Base-by-base conservation (phyloP, 2,113 vertebrate species). In the Orcinus orca region DNA sequence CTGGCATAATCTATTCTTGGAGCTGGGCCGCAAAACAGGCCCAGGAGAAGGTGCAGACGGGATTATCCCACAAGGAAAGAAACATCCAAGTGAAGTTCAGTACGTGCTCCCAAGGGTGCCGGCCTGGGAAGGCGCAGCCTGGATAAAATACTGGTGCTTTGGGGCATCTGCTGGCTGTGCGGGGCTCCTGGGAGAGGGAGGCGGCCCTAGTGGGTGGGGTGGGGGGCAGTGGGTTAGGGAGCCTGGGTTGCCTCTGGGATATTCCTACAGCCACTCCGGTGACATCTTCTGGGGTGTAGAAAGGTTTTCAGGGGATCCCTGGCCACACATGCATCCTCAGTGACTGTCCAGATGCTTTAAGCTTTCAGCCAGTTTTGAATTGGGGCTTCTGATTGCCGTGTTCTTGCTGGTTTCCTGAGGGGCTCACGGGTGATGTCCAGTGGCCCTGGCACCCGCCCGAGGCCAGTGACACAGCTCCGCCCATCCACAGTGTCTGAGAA, bases 61-160 rank as follows among this genome's bases (percentile, higher is more conserved):
- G 4, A 1, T 29, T 21, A 17, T 31, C 68, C 36, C 3, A 20
- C 10, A 47, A 67, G 73, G 62, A 41, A 5, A 68, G 73, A 36
- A 12, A 15, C 21, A 5, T 3, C 77, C 1, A 9, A 1, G 2
- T 2, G 47, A 31, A 8, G 6, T 0, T 8, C 9, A 8, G 21
- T 18, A 0, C 1, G 33, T 23, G 29, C 20, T 10, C 36, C 17
- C 6, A 15, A 3, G 15, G 76, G 23, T 2, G 18, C 8, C 3
- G 7, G 74, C 50, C 26, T 4, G 1, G 31, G 20, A 38, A 5
- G 8, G 38, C 5, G 1, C 33, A 3, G 0, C 14, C 3, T 11
- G 44, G 26, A 20, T 0, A 3, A 6, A 6, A 31, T 1, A 4
- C 21, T 3, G 15, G 44, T 0, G 20, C 33, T 63, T 18, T 0